Conservation (phyloP, 2,797 vertebrate species). For the Nannoperca obscura region DNA sequence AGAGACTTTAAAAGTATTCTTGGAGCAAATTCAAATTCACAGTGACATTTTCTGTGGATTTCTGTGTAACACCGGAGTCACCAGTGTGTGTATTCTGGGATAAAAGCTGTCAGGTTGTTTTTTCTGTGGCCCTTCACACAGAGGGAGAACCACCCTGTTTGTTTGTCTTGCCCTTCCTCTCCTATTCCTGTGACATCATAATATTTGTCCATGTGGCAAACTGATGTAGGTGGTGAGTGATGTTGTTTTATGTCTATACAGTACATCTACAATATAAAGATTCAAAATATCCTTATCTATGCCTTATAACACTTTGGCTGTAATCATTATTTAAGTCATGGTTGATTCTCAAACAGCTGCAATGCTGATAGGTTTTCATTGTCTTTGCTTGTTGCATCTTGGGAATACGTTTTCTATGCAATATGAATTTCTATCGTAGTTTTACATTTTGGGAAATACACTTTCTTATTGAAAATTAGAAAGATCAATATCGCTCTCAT, state of each 20-base stretch:
- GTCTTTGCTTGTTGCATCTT: not conserved
- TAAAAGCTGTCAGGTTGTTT: constrained; percentile 37
- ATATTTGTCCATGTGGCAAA: constrained; percentile 7
- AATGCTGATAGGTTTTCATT: constrained; percentile 3
- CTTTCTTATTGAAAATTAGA: not conserved
- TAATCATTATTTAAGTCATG: constrained; percentile 18
- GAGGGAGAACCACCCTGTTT: constrained; percentile 53
- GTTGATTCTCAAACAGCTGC: constrained; percentile 1
- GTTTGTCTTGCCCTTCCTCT: constrained; percentile 54
- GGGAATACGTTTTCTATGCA: not conserved
- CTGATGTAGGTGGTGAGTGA: constrained; percentile 4
- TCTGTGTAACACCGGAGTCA: not conserved
- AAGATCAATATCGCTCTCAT: not conserved
- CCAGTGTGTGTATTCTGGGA: constrained; percentile 24
- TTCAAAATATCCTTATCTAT: not conserved
- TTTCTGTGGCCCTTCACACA: constrained; percentile 48
- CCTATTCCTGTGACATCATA: constrained; percentile 42
- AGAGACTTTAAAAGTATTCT: not conserved
- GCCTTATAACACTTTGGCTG: constrained; percentile 1
- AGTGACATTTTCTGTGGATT: constrained; percentile 16
- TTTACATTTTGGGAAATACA: not conserved
- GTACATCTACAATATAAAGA: not conserved
- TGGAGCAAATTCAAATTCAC: constrained; percentile 18
- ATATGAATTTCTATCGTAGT: not conserved
- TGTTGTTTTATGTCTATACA: not conserved